Evolutionary conservation across 2,797 vertebrate species (phyloP).

Genomic region (Lacerta agilis): DNA sequence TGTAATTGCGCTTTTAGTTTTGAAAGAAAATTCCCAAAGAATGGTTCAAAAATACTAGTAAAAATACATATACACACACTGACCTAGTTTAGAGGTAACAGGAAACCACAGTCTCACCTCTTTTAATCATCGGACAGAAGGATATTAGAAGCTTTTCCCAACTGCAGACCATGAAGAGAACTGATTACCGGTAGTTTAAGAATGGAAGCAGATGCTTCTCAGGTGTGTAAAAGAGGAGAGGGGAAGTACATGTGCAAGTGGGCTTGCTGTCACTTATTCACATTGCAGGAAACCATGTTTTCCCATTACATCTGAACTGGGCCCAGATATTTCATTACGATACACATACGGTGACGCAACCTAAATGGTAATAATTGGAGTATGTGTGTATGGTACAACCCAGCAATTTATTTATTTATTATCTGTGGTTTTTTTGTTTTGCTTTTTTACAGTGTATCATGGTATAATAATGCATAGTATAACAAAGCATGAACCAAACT

Average conservation of each 20-base stretch:
- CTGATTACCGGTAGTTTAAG: not conserved
- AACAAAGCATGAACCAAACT: no score
- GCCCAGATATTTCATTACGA: not conserved
- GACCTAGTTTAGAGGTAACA: not conserved
- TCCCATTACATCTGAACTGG: not conserved
- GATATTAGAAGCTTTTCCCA: not conserved
- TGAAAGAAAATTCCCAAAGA: not conserved
- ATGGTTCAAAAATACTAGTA: not conserved
- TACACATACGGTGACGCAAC: not conserved
- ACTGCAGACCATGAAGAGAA: not conserved
- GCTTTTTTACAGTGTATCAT: no score
- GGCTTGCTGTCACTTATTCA: not conserved
- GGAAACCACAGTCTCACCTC: not conserved
- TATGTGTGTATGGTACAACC: not conserved
- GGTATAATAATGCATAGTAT: no score
- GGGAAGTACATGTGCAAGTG: no score
- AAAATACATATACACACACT: not conserved
- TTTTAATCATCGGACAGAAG: not conserved
- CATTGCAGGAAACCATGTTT: not conserved
- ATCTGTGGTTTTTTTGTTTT: no score
- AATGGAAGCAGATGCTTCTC: not conserved
- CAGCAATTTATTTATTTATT: no score
- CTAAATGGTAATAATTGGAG: not conserved
- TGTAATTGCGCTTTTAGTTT: not conserved
- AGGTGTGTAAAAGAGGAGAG: not conserved